Base-by-base conservation (phyloP, 2,797 vertebrate genomes). In the Oryzias sinensis region DNA sequence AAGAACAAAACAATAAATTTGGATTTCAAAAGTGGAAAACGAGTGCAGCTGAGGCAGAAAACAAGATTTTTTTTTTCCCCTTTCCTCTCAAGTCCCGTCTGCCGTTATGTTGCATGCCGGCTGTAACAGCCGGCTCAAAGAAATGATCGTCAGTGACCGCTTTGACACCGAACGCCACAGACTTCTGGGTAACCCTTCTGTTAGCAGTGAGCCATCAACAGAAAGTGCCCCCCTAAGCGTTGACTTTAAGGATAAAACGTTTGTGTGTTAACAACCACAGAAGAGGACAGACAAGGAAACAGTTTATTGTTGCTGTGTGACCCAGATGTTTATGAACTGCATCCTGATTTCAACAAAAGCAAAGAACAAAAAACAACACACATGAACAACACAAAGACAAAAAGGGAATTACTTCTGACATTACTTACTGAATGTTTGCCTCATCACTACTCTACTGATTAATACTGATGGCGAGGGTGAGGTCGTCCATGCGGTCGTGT, bases 1-100 rank as follows among this genome's bases (percentile, higher is more conserved):
- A 70, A 87, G 2, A 61, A 75, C 75, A 77, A 70, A 73, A 61
- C 40, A 62, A 85, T 83, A 71, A 82, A 81, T 81, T 70, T 61
- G 68, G 5, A 5, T 65, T 75, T 66, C 68, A 74, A 55, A 62
- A 47, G 65, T 72, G 73, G 72, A 58, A 27, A 6, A 18, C 18
- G 27, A 73, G 16, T 0, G 43, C 29, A 42, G 62, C 52, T 53
- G 27, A 50, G 56, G 55, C 48, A 33, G 60, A 68, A 49, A 57
- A 59, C 29, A 16, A 54, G 22, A 76, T 70, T 65, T 71, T 65
- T 76, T 47, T 64, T 49, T 53, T 55, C 1, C 5, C 8, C 14
- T 52, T 42, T 63, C 60, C 70, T 41, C 41, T 59, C 2, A 17
- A 55, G 44, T 5, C 3, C 50, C 49, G 43, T 65, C 18, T 18